Conservation (phyloP, 2,888 invertebrate species). For the Colletes collaris region DNA sequence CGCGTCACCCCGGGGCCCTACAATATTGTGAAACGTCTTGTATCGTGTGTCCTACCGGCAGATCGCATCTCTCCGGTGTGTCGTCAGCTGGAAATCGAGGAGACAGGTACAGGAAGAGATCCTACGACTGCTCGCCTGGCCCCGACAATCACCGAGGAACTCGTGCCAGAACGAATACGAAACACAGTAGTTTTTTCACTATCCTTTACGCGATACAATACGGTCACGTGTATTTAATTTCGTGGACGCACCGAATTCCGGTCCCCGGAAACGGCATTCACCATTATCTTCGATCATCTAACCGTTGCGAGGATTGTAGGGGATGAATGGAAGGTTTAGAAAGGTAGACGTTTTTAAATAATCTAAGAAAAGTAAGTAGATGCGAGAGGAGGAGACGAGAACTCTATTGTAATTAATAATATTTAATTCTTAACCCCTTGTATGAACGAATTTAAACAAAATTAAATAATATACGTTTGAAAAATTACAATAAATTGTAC, state of each 20-base stretch:
- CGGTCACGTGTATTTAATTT: conserved; percentile 16
- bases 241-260: not conserved
- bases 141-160: not conserved
- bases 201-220: not conserved
- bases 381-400: no score
- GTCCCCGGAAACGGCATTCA: not conserved
- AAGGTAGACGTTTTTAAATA: no score
- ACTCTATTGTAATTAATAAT: no score
- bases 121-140: no score
- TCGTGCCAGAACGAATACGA: conserved; percentile 19
- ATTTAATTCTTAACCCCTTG: no score
- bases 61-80: conserved; percentile 51
- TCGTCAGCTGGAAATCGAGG: conserved; percentile 56
- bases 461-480: no score
- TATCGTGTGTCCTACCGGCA: conserved; percentile 47
- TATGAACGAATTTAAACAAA: no score
- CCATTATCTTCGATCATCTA: not conserved
- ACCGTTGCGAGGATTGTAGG: no score
- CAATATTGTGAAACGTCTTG: conserved; percentile 68
- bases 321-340: no score
- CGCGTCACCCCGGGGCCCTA: conserved; percentile 36
- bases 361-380: no score
- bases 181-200: not conserved
- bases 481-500: no score
- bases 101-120: conserved; percentile 58